Evolutionary conservation across 2,113 vertebrate species (phyloP).

Genomic region (Scopus umbretta): DNA sequence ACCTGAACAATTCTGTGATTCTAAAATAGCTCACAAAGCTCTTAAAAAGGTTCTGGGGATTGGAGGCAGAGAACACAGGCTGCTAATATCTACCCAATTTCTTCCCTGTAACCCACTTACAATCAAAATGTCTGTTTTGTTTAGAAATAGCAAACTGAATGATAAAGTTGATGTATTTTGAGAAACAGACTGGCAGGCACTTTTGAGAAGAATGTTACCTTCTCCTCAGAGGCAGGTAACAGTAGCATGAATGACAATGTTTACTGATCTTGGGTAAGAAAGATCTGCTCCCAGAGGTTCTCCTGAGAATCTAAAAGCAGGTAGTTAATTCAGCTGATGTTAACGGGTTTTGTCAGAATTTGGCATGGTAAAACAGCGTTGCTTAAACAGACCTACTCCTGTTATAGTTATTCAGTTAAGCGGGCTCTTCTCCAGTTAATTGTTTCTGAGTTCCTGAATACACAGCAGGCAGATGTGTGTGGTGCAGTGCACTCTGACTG

Average conservation of each 20-base stretch:
- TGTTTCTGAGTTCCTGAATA: background rate
- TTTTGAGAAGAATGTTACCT: constrained; percentile 5
- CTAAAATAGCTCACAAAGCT: background rate
- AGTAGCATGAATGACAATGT: background rate
- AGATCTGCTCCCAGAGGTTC: constrained; percentile 8
- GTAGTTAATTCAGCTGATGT: constrained; percentile 5
- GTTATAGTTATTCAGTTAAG: background rate
- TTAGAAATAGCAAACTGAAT: constrained; percentile 25
- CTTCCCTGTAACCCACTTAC: background rate
- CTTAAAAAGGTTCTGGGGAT: background rate
- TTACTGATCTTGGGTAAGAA: constrained; percentile 21
- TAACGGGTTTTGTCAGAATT: constrained; percentile 26
- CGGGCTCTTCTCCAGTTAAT: background rate
- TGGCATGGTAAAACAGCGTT: background rate
- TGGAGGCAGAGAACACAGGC: background rate
- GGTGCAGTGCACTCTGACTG: background rate
- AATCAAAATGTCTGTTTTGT: constrained; percentile 22
- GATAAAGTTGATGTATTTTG: background rate
- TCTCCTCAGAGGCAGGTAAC: background rate
- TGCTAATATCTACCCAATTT: background rate
- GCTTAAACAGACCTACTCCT: background rate
- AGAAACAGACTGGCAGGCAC: background rate
- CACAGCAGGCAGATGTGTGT: background rate
- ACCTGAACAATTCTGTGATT: background rate
- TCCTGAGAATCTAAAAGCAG: background rate